These are phyloP conservation scores for Microctenopoma lineatum DNA, from an alignment of 2,797 vertebrate genomes.

Conservation along the genomic window DNA sequence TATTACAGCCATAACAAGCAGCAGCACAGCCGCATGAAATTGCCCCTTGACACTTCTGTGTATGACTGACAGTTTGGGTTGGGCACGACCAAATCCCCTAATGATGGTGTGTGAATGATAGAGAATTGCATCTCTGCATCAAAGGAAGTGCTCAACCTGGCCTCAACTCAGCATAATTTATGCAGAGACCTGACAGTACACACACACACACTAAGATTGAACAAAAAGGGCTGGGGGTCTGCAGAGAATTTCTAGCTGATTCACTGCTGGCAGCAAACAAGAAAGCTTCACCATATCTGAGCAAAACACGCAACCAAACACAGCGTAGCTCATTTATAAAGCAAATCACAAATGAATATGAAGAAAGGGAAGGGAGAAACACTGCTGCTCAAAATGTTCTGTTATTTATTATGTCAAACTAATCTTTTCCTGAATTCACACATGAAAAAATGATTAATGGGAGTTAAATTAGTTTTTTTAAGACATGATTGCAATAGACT, in stretches of 20 bases:
- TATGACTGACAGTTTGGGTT: constrained; percentile 1
- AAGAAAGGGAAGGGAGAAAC: background rate
- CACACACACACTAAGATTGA: constrained; percentile 1
- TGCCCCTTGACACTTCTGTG: constrained; percentile 1
- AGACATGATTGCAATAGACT: background rate
- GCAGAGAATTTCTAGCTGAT: background rate
- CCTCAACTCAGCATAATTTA: constrained; percentile 22
- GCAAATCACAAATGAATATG: background rate
- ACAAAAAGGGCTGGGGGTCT: background rate
- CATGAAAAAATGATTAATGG: constrained; percentile 9
- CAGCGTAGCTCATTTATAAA: constrained; percentile 8
- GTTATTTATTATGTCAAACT: constrained; percentile 3
- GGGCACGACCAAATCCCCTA: background rate
- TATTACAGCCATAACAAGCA: constrained; percentile 12
- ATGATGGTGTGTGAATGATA: background rate
- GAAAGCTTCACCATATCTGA: background rate
- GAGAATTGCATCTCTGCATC: background rate
- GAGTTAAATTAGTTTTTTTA: background rate
- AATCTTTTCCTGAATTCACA: background rate
- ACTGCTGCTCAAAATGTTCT: background rate
- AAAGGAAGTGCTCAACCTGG: constrained; percentile 3
- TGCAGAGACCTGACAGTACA: background rate
- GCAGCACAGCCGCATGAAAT: background rate
- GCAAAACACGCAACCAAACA: background rate
- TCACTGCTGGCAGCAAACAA: constrained; percentile 23